phyloP scores from a whole-genome alignment of 2,113 vertebrate genomes.

The Carlito syrichta region DNA sequence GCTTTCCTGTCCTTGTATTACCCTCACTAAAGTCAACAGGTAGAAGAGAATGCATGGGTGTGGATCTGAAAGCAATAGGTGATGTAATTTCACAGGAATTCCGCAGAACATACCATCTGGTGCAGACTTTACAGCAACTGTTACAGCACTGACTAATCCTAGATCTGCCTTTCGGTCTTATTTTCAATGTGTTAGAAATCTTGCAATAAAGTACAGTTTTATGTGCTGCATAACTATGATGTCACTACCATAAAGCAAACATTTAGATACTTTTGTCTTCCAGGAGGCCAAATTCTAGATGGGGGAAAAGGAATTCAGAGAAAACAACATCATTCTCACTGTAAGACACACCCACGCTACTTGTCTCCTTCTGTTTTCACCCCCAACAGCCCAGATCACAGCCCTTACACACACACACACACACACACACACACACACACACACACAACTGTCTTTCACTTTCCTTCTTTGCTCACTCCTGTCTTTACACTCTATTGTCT shows the following conservation, averaged over 20 bases:
- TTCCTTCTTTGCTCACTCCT: not conserved
- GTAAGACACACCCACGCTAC: not conserved
- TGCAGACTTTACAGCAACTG: not conserved
- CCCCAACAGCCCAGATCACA: not conserved
- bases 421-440: not conserved
- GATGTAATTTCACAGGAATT: too few relatives aligned
- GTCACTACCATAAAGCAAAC: not conserved
- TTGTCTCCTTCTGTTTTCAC: not conserved
- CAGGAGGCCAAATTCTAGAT: not conserved
- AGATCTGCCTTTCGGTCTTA: not conserved
- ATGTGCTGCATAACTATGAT: not conserved
- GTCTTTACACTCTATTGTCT: not conserved
- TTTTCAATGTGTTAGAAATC: not conserved
- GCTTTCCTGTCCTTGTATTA: not conserved
- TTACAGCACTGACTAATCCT: not conserved
- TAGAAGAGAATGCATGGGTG: too few relatives aligned
- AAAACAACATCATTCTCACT: not conserved
- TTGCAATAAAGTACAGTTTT: not conserved
- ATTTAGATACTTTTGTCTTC: not conserved
- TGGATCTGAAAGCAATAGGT: not conserved
- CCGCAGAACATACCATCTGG: not conserved
- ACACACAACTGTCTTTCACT: not conserved
- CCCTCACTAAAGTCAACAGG: not conserved
- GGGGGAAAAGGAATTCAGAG: not conserved
- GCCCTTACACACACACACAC: not conserved